Percentiles rank a stretch among this genome's conserved stretches.
These are phyloP conservation scores for Heterohyrax brucei DNA, from an alignment of 2,797 vertebrate genomes.

Conservation along the genomic window DNA sequence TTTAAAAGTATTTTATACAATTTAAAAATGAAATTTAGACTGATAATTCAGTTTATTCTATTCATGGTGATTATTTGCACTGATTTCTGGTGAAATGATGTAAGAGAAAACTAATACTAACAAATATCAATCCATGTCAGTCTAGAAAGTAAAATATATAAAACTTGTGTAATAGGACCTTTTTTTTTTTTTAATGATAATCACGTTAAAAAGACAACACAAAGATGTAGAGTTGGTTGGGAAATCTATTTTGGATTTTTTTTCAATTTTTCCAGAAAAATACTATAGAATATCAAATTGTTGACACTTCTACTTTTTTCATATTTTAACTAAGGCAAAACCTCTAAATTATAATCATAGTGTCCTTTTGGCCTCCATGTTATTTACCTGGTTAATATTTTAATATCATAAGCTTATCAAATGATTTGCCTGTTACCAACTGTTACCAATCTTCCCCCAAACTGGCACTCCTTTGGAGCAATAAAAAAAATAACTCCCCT, in stretches of 20 bases:
- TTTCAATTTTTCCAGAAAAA: neutral
- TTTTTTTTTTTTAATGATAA: neutral
- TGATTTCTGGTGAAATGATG: conserved; percentile 37
- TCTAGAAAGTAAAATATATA: conserved; percentile 13
- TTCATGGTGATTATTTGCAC: neutral
- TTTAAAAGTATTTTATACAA: neutral
- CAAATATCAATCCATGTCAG: neutral
- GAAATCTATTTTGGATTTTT: neutral
- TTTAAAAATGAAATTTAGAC: conserved; percentile 33
- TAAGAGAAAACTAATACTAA: neutral
- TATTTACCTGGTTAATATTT: neutral
- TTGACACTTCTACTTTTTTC: neutral
- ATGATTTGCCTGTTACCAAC: neutral
- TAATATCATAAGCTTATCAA: conserved; percentile 18
- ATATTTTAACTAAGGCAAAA: neutral
- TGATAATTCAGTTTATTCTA: neutral
- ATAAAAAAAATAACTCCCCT: neutral
- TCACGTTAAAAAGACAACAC: neutral
- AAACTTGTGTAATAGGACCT: neutral
- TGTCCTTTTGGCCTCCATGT: neutral
- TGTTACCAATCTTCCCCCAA: neutral
- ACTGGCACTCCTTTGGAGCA: neutral
- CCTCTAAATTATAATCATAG: neutral
- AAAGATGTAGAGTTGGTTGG: neutral
- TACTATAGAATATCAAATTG: neutral